Base-by-base conservation (phyloP, 2,888 invertebrate genomes). In the Dryococelus australis region DNA sequence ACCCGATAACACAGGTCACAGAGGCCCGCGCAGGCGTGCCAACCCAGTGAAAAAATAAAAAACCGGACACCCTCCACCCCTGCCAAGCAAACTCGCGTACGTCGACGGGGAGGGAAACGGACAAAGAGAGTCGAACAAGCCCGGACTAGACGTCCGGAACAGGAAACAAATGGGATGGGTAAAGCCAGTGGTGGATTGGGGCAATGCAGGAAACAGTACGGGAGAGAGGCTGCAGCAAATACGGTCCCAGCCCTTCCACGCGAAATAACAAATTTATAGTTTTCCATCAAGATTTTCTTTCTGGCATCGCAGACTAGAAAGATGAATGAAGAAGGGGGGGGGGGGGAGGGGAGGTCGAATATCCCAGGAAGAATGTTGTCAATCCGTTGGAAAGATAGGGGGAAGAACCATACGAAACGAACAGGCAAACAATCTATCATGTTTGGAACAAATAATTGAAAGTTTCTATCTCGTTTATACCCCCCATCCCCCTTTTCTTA, bases 251-350 rank as follows among this genome's bases (percentile, higher is more conserved):
- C 65, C 65, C 65, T 89, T 89, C 89, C 89, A 87, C 85, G 26
- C 87, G 89, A 89, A 87, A 87, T 87, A 87, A 88, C 89, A 89
- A 87, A 89, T 89, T 88, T 88, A 88, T 89, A 86, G 89, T 89
- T 89, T 89, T 88, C 88, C 87, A 43, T 83, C 65, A 65, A 65
- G 65, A 65, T 65, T 65, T n/a, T n/a, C 65, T 65, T 65, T 20
- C 65, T n/a, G 65, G 8, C 65, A 24, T n/a, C 65, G 24, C 24
- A 65, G 65, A 5, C 0, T 8, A 24, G 6, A 9, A 6, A 13
- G 8, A 20, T 16, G 13, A 20, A 65, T 6, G 24, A 16, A 16
- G 13, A 65, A 24, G 65, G 65, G 65, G 65, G 24, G 65, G 65
- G 65, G 0, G n/a, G 1, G 51, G 13, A 51, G 13, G 35, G 35